Base-by-base conservation (phyloP, 2,797 vertebrate genomes). In the Pterois miles region DNA sequence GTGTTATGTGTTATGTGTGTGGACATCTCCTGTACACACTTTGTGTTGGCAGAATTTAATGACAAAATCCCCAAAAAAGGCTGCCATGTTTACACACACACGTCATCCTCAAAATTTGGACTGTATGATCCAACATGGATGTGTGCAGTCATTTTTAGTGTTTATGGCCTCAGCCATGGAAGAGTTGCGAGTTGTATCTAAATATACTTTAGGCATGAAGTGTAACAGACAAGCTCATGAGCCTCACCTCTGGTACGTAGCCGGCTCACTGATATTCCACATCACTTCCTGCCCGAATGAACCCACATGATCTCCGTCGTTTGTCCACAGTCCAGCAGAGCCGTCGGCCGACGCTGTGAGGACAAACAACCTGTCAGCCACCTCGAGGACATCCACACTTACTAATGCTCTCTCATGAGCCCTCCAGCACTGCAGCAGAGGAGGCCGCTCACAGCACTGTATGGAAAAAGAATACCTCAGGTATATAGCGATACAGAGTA, bases 271-370 rank as follows among this genome's bases (percentile, higher is more conserved):
- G 36, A 94, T 76, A 29, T 80, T 90, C 93, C 94, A 93, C 59
- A 27, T 76, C 16, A 40, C 69, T 46, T 82, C 84, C 66, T 94
- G 91, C 8, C 90, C 92, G 68, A 93, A 94, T 18, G 43, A 71
- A 8, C 90, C 94, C 68, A 92, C 86, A 7, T 53, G 80, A 43
- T 56, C 68, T 6, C 91, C 92, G 0, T 90, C 85, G 6, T 12
- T 6, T 1, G 87, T 89, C 93, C 94, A 95, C 29, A 92, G 84
- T 29, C 88, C 84, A 77, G 86, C 87, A 1, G 79, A 89, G 53
- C 82, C 89, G 27, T 94, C 83, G 3, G 69, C 77, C 0, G 92
- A 93, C 34, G 86, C 82, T 8, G 85, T 87, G 74, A 90, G 34
- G 36, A 94, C 5, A 52, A 92, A 83, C 25, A 85, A 59, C 9